These are phyloP conservation scores for Balanococcus diminutus DNA, from an alignment of 2,888 invertebrate species.

Conservation along the genomic window DNA sequence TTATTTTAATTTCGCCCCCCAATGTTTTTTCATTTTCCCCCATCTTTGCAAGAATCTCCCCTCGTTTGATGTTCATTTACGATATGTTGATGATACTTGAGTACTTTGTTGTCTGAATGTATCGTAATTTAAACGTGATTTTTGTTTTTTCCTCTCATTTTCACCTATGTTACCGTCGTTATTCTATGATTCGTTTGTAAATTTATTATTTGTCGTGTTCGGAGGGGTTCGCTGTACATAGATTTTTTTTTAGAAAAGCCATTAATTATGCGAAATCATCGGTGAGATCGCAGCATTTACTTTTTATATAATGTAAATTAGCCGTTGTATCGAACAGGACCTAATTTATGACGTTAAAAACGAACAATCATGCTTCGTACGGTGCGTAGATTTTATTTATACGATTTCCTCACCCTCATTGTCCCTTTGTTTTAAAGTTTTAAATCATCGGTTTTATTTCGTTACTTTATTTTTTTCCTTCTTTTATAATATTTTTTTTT, in stretches of 20 bases:
- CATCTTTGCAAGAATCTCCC: not conserved
- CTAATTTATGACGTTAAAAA: constrained; percentile 7
- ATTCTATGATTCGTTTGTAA: not conserved
- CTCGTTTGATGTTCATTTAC: no score
- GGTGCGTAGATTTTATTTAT: not conserved
- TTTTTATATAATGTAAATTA: constrained; percentile 18
- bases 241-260: not conserved
- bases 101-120: no score
- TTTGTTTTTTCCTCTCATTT: not conserved
- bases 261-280: constrained; percentile 31
- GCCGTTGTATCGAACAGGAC: not conserved
- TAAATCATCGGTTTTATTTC: constrained; percentile 2
- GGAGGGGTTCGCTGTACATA: no score
- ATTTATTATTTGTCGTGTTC: not conserved
- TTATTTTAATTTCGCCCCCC: not conserved
- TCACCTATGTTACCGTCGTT: not conserved
- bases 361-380: not conserved
- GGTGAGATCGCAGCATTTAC: constrained; percentile 41
- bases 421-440: not conserved
- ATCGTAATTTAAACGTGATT: not conserved
- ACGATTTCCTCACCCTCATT: not conserved
- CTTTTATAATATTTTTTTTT: constrained; percentile 10
- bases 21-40: no score
- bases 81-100: no score
- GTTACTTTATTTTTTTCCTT: not conserved